Percentiles rank a stretch among this genome's conserved stretches.
Conservation (phyloP, 2,113 vertebrate genomes). For the Hydrolagus affinis region DNA sequence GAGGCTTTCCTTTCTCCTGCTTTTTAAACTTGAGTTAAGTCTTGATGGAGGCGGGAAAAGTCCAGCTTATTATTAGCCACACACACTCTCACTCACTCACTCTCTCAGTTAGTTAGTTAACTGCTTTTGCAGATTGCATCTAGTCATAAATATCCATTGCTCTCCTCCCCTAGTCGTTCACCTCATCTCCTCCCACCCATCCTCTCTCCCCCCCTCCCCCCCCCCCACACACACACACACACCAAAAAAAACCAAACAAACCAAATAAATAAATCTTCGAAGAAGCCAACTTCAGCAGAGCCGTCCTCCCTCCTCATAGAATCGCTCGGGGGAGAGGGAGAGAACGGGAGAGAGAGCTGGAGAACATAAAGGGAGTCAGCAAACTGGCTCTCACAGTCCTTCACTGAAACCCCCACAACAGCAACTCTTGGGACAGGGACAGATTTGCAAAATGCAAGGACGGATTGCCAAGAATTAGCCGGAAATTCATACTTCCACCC, state of each 20-base stretch:
- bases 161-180: background rate
- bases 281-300: constrained; percentile 8
- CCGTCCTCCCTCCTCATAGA: background rate
- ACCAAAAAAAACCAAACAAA: too few species aligned
- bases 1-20: background rate
- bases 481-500: constrained; percentile 67
- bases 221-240: too few species aligned
- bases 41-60: background rate
- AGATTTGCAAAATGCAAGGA: constrained; percentile 26
- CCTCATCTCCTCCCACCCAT: constrained; percentile 33
- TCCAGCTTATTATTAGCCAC: too few species aligned
- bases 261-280: constrained; percentile 39
- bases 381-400: background rate
- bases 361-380: too few species aligned
- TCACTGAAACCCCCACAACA: background rate
- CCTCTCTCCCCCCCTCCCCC: too few species aligned
- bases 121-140: constrained; percentile 25
- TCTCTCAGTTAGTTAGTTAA: background rate
- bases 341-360: too few species aligned
- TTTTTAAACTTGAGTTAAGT: background rate
- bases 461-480: constrained; percentile 36
- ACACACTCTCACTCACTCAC: too few species aligned
- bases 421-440: constrained; percentile 25
- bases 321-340: background rate
- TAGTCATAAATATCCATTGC: constrained; percentile 15